Evolutionary conservation across 2,113 vertebrate species (phyloP).

Genomic region (Poeciliopsis turrubarensis): DNA sequence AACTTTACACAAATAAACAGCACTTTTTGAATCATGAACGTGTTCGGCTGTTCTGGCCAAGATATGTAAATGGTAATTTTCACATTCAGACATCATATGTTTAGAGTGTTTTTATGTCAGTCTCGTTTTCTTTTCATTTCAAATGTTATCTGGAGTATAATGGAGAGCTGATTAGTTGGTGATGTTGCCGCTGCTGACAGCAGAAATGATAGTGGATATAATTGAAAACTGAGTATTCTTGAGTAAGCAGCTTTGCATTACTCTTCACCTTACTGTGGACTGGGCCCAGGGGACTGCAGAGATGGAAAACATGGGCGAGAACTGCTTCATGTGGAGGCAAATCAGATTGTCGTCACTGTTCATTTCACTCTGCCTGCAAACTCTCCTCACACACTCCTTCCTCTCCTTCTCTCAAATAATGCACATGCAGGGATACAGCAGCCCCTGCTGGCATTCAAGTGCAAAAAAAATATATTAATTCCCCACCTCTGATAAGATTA

Average conservation of each 20-base stretch:
- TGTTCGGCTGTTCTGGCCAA: not conserved
- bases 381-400: not conserved
- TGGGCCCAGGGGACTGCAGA: slow-evolving; percentile 38
- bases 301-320: slow-evolving; percentile 65
- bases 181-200: slow-evolving; percentile 50
- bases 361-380: slow-evolving; percentile 40
- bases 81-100: not conserved
- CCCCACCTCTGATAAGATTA: slow-evolving; percentile 25
- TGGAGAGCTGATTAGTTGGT: slow-evolving; percentile 50
- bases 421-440: slow-evolving; percentile 65
- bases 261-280: slow-evolving; percentile 35
- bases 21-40: not conserved
- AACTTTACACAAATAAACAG: not conserved
- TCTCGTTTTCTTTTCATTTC: slow-evolving; percentile 46
- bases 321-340: slow-evolving; percentile 47
- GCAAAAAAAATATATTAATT: slow-evolving; percentile 38
- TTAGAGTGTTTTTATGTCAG: slow-evolving; percentile 6
- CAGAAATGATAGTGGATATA: slow-evolving; percentile 55
- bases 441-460: slow-evolving; percentile 67
- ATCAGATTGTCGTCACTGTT: slow-evolving; percentile 58
- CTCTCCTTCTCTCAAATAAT: not conserved
- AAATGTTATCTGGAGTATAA: slow-evolving; percentile 42
- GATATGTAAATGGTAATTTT: slow-evolving; percentile 10
- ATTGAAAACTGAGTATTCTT: slow-evolving; percentile 58
- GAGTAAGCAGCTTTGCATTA: slow-evolving; percentile 39